Conservation (phyloP, 2,113 vertebrate genomes). For the Varanus salvator region DNA sequence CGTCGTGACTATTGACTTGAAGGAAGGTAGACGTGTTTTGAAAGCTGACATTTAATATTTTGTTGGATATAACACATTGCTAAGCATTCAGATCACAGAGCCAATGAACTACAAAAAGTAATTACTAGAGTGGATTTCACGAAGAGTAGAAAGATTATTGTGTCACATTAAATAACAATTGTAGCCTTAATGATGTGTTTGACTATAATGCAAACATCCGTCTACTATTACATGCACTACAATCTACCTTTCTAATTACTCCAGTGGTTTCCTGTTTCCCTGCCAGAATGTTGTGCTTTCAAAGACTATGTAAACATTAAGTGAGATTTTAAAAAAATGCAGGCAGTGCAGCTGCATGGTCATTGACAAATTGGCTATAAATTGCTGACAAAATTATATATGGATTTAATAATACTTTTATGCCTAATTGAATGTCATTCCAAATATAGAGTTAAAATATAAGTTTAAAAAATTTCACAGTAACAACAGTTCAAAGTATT, state of each 20-base stretch:
- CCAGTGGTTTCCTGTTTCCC: constrained; percentile 74
- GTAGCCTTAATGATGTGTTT: constrained; percentile 88
- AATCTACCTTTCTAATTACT: constrained; percentile 83
- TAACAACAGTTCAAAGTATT: constrained; percentile 24
- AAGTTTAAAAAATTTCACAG: constrained; percentile 8
- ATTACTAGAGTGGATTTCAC: constrained; percentile 88
- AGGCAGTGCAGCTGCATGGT: constrained; percentile 73
- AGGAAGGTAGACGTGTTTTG: constrained; percentile 47
- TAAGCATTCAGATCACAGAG: constrained; percentile 79
- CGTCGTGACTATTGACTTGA: constrained; percentile 37
- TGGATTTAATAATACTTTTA: constrained; percentile 67
- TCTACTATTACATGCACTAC: constrained; percentile 74
- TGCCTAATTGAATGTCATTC: constrained; percentile 37
- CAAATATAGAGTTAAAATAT: constrained; percentile 37
- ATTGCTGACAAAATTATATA: constrained; percentile 62
- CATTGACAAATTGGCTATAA: constrained; percentile 81
- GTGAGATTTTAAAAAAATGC: constrained; percentile 47
- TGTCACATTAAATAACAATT: constrained; percentile 91
- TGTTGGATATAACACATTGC: constrained; percentile 75
- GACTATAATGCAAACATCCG: constrained; percentile 84
- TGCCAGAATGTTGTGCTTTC: constrained; percentile 66
- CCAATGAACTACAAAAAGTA: constrained; percentile 88
- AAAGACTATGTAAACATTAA: constrained; percentile 72
- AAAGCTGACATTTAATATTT: constrained; percentile 67
- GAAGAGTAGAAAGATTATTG: constrained; percentile 88